Evolutionary conservation across 2,888 invertebrate genomes (phyloP).

Genomic region (Barypeithes pellucidus): DNA sequence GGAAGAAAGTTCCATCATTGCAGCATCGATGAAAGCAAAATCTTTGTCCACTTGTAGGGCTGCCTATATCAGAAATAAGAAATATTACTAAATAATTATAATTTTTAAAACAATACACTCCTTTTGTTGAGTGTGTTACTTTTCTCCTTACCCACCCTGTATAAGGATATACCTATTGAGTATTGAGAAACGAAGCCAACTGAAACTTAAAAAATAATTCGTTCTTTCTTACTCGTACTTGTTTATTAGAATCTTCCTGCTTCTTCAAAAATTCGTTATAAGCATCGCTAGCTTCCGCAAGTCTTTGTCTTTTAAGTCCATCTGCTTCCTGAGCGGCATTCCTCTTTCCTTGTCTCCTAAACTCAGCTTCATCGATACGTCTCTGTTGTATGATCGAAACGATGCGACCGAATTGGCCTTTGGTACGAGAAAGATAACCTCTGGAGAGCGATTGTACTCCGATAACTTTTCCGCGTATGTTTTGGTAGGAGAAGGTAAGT

Average conservation of each 20-base stretch:
- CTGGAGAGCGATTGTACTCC: conserved; percentile 85
- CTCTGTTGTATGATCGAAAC: conserved; percentile 69
- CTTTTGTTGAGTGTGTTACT: too few species aligned
- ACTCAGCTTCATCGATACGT: conserved; percentile 75
- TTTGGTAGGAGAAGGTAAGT: conserved; percentile 80
- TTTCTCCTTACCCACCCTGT: too few species aligned
- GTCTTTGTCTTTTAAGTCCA: conserved; percentile 79
- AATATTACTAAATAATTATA: too few species aligned
- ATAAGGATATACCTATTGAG: too few species aligned
- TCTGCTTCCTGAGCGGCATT: conserved; percentile 77
- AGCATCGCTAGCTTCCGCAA: conserved; percentile 77
- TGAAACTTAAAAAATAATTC: too few species aligned
- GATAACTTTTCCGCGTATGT: conserved; percentile 79
- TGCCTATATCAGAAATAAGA: conserved; percentile 47
- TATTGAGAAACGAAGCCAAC: too few species aligned
- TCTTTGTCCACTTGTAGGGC: conserved; percentile 79
- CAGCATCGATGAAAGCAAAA: conserved; percentile 70
- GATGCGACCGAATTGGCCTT: conserved; percentile 74
- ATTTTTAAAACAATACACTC: too few species aligned
- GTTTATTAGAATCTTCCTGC: conserved; percentile 66
- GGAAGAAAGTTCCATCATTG: conserved; percentile 28
- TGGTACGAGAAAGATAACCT: conserved; percentile 81
- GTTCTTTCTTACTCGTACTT: conserved; percentile 42
- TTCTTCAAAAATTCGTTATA: conserved; percentile 72
- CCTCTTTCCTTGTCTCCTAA: conserved; percentile 75